A percentile compares a stretch with the other conserved stretches of the same genome.
Evolutionary conservation across 2,888 invertebrate species (phyloP).

Genomic region (Adelphocoris suturalis): DNA sequence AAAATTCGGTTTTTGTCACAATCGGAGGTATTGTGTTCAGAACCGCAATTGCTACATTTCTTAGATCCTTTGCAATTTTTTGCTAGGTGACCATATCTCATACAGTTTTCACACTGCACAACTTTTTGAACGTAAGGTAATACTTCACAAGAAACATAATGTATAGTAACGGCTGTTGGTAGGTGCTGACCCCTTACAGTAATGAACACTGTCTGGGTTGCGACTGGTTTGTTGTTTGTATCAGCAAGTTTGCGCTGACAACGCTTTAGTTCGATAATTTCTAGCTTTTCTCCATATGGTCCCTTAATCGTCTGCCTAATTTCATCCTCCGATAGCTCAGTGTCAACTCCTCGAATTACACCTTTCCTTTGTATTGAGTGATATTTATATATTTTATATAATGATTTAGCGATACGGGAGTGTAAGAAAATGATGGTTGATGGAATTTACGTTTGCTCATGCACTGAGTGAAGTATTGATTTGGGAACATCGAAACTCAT

Average conservation of each 20-base stretch:
- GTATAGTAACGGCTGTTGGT: not conserved
- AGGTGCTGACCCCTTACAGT: not conserved
- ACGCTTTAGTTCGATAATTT: not conserved
- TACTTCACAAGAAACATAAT: slow-evolving; percentile 45
- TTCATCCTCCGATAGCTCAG: not conserved
- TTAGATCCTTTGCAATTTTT: slow-evolving; percentile 24
- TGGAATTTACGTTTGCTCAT: too few relatives aligned
- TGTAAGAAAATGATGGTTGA: too few relatives aligned
- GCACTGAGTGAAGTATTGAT: too few relatives aligned
- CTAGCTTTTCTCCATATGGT: slow-evolving; percentile 16
- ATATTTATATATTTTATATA: too few relatives aligned
- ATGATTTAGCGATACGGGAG: too few relatives aligned
- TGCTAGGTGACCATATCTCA: slow-evolving; percentile 32
- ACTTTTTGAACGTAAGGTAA: slow-evolving; percentile 34
- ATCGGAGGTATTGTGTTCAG: not conserved
- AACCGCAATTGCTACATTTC: slow-evolving; percentile 17
- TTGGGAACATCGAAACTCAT: too few relatives aligned
- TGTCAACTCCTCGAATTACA: slow-evolving; percentile 35
- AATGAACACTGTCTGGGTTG: slow-evolving; percentile 9
- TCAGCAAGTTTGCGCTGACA: not conserved
- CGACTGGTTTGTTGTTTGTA: not conserved
- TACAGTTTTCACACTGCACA: not conserved
- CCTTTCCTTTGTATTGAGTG: too few relatives aligned
- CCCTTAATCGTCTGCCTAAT: slow-evolving; percentile 25
- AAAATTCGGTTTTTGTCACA: too few relatives aligned